Evolutionary conservation across 2,113 vertebrate genomes (phyloP).

Genomic region (Carettochelys insculpta): DNA sequence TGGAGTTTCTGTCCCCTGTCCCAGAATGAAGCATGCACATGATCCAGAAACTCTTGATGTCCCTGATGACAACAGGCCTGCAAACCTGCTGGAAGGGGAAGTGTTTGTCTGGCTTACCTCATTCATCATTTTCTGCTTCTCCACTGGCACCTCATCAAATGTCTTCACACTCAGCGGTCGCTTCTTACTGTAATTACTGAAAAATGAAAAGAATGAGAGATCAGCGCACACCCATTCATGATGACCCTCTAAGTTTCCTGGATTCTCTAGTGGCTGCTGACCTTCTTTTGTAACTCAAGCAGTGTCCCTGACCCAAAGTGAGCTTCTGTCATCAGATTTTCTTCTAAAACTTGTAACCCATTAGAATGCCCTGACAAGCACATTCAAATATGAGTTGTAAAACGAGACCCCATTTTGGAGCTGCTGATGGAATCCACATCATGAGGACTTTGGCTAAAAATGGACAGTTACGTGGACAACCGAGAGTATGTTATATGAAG

Average conservation of each 20-base stretch:
- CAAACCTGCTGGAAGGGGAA: background rate
- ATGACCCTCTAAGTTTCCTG: background rate
- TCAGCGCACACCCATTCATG: background rate
- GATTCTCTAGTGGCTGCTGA: background rate
- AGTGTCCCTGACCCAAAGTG: background rate
- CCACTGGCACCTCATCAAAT: slow-evolving; percentile 88
- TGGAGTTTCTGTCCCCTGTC: background rate
- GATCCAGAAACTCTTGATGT: background rate
- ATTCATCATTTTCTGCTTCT: slow-evolving; percentile 77
- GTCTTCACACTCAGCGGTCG: slow-evolving; percentile 89
- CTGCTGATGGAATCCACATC: background rate
- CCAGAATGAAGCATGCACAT: background rate
- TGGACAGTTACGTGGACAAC: background rate
- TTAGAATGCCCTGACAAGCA: background rate
- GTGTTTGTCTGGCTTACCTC: slow-evolving; percentile 73
- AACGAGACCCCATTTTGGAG: background rate
- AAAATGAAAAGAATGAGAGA: slow-evolving; percentile 16
- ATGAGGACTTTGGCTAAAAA: background rate
- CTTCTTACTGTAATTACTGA: slow-evolving; percentile 79
- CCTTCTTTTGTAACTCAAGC: background rate
- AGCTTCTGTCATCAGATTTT: background rate
- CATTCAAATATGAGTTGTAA: background rate
- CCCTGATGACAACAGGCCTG: background rate
- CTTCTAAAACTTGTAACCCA: background rate
- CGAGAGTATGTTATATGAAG: background rate